A percentile compares a stretch with the other conserved stretches of the same genome.
These are phyloP conservation scores for Netelia virgata DNA, from an alignment of 2,888 invertebrate species.

Conservation along the genomic window DNA sequence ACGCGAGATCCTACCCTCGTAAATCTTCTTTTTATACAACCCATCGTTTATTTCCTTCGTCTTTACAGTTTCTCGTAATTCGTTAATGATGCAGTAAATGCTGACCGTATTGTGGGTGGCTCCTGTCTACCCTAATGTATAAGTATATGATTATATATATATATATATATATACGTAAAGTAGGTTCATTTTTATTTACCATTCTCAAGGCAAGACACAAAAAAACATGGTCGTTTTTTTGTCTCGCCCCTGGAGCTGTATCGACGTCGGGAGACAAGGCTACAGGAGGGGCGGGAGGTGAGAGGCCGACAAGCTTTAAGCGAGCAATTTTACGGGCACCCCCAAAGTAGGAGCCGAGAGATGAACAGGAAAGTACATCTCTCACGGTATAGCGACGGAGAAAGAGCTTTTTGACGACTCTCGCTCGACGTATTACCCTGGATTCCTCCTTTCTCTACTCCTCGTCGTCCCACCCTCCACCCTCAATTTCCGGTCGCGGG, in stretches of 20 bases:
- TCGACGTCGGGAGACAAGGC: slow-evolving; percentile 29
- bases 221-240: slow-evolving; percentile 11
- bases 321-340: slow-evolving; percentile 51
- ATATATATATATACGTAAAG: slow-evolving; percentile 8
- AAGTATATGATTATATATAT: slow-evolving; percentile 58
- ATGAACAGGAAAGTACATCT: slow-evolving; percentile 35
- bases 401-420: slow-evolving; percentile 65
- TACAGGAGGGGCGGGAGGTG: neutral
- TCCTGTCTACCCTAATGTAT: slow-evolving; percentile 61
- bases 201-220: slow-evolving; percentile 36
- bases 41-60: slow-evolving; percentile 76
- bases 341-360: slow-evolving; percentile 43
- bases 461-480: neutral
- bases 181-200: slow-evolving; percentile 58
- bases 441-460: slow-evolving; percentile 32
- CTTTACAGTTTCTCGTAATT: slow-evolving; percentile 81
- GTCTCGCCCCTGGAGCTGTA: slow-evolving; percentile 19
- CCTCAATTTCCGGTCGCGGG: slow-evolving; percentile 13
- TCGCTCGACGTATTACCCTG: slow-evolving; percentile 54
- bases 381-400: neutral
- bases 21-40: slow-evolving; percentile 80
- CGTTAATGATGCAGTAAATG: slow-evolving; percentile 81
- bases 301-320: slow-evolving; percentile 25
- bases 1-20: slow-evolving; percentile 69
- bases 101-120: slow-evolving; percentile 64